Conservation (phyloP, 2,797 vertebrate species). For the Borostomias antarcticus region DNA sequence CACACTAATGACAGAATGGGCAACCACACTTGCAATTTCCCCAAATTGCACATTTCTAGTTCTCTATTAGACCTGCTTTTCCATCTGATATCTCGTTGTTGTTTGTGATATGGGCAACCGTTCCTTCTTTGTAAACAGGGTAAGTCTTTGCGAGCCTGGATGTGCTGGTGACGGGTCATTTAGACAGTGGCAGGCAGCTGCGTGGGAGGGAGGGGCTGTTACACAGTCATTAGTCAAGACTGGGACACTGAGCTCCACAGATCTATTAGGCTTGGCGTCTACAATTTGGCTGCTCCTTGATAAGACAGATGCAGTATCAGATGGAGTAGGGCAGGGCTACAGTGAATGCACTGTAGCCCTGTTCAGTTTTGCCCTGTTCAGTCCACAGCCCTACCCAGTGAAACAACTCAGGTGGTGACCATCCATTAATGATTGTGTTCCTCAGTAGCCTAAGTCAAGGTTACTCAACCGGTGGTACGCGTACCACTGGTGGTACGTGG, state of each 20-base stretch:
- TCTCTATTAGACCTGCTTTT: background rate
- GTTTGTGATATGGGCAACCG: constrained; percentile 20
- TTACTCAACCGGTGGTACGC: no score
- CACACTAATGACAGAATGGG: no score
- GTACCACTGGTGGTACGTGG: no score
- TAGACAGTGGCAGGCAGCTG: constrained; percentile 29
- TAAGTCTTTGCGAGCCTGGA: constrained; percentile 4
- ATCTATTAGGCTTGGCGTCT: background rate
- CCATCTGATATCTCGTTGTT: background rate
- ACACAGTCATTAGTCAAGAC: constrained; percentile 7
- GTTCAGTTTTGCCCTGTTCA: background rate
- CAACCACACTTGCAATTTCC: no score
- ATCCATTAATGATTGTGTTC: no score
- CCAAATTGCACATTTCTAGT: no score
- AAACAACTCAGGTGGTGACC: background rate
- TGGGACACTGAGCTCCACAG: background rate
- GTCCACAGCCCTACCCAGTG: background rate
- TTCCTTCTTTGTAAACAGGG: constrained; percentile 6
- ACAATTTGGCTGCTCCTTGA: background rate
- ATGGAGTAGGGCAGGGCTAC: background rate
- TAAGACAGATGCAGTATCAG: background rate
- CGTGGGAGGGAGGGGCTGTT: constrained; percentile 20
- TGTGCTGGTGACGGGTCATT: constrained; percentile 25
- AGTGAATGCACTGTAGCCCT: no score
- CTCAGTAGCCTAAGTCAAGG: no score